These are phyloP conservation scores for Zoanthus sociatus DNA, from an alignment of 92 coral and sea anemone genomes.

Conservation along the genomic window DNA sequence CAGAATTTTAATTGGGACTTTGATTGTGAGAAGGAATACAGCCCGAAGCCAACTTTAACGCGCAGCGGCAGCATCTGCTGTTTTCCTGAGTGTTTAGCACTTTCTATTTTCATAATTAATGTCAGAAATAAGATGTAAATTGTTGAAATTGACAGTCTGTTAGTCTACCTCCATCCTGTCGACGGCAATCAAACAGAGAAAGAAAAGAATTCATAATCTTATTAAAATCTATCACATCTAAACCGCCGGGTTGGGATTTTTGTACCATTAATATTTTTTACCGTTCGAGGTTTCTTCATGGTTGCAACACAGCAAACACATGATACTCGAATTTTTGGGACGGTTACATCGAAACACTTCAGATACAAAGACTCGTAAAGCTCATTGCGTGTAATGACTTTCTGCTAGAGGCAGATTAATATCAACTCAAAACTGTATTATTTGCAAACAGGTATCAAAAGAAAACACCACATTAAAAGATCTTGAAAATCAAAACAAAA, in stretches of 20 bases:
- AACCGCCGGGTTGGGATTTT: conserved; percentile 20
- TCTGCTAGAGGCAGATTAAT: background rate
- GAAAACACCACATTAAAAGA: background rate
- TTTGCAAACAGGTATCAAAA: background rate
- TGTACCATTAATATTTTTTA: conserved; percentile 14
- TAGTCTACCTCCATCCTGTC: conserved; percentile 41
- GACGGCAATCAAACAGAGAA: conserved; percentile 37
- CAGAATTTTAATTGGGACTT: background rate
- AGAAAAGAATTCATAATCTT: conserved; percentile 38
- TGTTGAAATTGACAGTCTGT: conserved; percentile 30
- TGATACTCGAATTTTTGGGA: background rate
- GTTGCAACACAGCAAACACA: background rate
- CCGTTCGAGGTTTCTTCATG: background rate
- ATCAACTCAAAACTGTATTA: background rate
- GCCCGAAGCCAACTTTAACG: background rate
- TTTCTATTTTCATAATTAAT: conserved; percentile 38
- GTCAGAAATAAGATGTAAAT: conserved; percentile 45
- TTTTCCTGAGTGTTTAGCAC: conserved; percentile 27
- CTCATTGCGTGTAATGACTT: background rate
- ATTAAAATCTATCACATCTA: conserved; percentile 42
- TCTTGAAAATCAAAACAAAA: too few relatives aligned
- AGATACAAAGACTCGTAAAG: background rate
- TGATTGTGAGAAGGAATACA: background rate
- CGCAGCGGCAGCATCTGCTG: background rate
- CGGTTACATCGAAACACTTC: background rate